Conservation (phyloP, 1,140 invertebrate species). For the Panulirus ornatus region DNA sequence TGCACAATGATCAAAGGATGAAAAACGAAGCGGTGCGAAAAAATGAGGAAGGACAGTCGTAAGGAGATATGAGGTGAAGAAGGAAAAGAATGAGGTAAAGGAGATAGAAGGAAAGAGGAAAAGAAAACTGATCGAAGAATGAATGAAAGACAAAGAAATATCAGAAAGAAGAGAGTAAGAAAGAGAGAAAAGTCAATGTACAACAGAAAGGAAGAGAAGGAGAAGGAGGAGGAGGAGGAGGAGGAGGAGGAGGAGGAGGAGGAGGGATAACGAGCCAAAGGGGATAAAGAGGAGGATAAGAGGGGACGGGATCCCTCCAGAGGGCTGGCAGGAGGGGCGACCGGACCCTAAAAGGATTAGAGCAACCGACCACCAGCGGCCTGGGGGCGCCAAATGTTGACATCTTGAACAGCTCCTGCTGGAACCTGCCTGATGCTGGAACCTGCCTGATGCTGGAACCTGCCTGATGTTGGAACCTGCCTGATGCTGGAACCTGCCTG, state of each 20-base stretch:
- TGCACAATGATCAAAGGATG: too few relatives aligned
- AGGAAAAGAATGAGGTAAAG: slow-evolving; percentile 8
- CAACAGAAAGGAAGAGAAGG: background rate
- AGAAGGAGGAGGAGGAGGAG: background rate
- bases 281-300: background rate
- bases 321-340: slow-evolving; percentile 13
- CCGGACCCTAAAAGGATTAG: slow-evolving; percentile 58
- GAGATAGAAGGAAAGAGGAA: background rate
- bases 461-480: too few relatives aligned
- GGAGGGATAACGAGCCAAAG: background rate
- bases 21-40: too few relatives aligned
- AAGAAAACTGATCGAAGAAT: background rate
- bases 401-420: slow-evolving; percentile 32
- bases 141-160: background rate
- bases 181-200: background rate
- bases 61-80: background rate
- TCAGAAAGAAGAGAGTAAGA: background rate
- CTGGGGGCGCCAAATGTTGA: slow-evolving; percentile 58
- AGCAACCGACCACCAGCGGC: slow-evolving; percentile 29
- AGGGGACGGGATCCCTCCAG: background rate
- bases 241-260: background rate
- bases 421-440: slow-evolving; percentile 13
- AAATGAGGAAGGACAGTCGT: background rate
- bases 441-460: too few relatives aligned
- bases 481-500: too few relatives aligned